Base-by-base conservation (phyloP, 2,888 invertebrate species). In the Parascotia fuliginaria region DNA sequence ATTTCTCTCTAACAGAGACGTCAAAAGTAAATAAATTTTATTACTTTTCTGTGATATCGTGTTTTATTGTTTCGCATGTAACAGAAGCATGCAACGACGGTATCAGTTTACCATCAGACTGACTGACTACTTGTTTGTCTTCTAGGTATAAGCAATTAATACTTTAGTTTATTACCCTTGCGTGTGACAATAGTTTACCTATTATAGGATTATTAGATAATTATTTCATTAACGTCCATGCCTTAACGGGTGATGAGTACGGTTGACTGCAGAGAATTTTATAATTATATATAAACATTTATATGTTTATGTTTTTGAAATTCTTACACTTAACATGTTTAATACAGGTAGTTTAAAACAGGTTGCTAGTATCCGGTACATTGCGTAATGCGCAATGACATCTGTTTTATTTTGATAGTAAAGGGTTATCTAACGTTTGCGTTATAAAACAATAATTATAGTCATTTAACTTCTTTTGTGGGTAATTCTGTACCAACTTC, bases 351-450 rank as follows among this genome's bases (percentile, higher is more conserved):
- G 48, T 39, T 47, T 43, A 33, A 48, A 49, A 28, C 45, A 48
- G 32, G 39, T 50, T 19, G 24, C 19, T 1, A 12, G 47, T 65
- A 62, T 69, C 63, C 70, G 57, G 48, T n/a, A 49, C 24, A 27
- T 70, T 68, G 36, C 51, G 14, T 49, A 66, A 67, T 34, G 34
- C 15, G 50, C 51, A 45, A 42, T 56, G 48, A 39, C 58, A 63
- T 53, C 42, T 69, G 55, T 57, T 52, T 46, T 14, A 44, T 24
- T 36, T 54, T 55, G 52, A 48, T 33, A 38, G 44, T 39, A 56
- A 50, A 40, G 55, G 59, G 56, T 69, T 67, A 67, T 60, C 60
- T 69, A 69, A 67, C 49, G 40, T 33, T 38, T 32, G 24, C 15
- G 29, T 24, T 43, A 40, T 34, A 32, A 49, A 49, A 53, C 31